Percentiles rank a stretch among this genome's conserved stretches.
phyloP scores from a whole-genome alignment of 2,888 invertebrate species.

The Rhamnusium bicolor region DNA sequence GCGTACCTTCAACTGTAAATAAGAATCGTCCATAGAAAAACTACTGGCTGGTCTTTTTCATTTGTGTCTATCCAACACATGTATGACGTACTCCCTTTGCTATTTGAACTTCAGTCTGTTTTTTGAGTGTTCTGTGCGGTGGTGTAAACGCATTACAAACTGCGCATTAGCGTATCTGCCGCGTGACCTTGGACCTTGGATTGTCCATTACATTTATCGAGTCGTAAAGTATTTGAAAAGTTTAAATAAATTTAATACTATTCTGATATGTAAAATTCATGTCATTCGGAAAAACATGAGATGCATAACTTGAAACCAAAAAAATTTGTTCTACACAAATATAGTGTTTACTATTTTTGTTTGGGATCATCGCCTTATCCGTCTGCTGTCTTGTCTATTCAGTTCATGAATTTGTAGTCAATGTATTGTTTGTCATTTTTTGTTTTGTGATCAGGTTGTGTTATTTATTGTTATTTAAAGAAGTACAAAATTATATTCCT shows the following conservation, averaged over 20 bases:
- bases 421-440: constrained; percentile 17
- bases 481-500: not conserved
- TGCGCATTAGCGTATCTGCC: constrained; percentile 7
- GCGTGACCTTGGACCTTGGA: constrained; percentile 17
- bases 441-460: constrained; percentile 20
- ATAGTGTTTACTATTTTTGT: constrained; percentile 1
- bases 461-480: constrained; percentile 1
- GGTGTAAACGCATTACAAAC: too few relatives aligned
- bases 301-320: not conserved
- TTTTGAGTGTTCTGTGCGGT: too few relatives aligned
- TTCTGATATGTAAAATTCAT: not conserved
- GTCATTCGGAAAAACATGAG: not conserved
- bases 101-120: too few relatives aligned
- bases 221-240: constrained; percentile 1
- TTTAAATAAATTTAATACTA: not conserved
- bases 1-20: too few relatives aligned
- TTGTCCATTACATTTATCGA: not conserved
- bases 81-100: too few relatives aligned
- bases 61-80: too few relatives aligned
- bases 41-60: too few relatives aligned
- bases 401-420: constrained; percentile 7
- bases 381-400: constrained; percentile 3
- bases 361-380: constrained; percentile 10
- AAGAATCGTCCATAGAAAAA: too few relatives aligned
- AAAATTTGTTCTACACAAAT: too few relatives aligned